phyloP scores from a whole-genome alignment of 2,888 invertebrate genomes.

The Philereme transversata region DNA sequence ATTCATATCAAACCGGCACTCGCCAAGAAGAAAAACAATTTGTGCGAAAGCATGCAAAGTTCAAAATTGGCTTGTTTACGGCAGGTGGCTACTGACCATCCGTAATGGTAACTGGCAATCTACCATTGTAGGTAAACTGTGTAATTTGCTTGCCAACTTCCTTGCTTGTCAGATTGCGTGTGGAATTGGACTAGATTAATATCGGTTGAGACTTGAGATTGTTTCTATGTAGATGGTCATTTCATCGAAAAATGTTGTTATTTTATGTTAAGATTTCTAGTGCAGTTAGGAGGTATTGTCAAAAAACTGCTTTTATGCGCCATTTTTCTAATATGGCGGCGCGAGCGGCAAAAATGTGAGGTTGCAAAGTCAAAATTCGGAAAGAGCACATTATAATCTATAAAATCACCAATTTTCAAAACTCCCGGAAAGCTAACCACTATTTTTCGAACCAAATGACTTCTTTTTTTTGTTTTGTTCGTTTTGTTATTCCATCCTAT shows the following conservation, averaged over 20 bases:
- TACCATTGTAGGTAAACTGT: conserved; percentile 66
- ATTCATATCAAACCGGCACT: conserved; percentile 34
- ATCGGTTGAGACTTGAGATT: conserved; percentile 5
- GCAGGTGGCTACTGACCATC: conserved; percentile 65
- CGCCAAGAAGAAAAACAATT: conserved; percentile 66
- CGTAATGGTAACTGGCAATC: conserved; percentile 42
- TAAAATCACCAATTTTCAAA: too few relatives aligned
- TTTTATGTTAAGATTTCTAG: too few relatives aligned
- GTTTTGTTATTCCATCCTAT: too few relatives aligned
- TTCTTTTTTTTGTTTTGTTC: too few relatives aligned
- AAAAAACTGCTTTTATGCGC: too few relatives aligned
- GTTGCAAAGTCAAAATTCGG: too few relatives aligned
- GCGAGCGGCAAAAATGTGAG: too few relatives aligned
- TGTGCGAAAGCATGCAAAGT: conserved; percentile 60
- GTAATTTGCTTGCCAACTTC: conserved; percentile 64
- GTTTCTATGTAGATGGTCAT: not conserved
- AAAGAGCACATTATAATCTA: too few relatives aligned
- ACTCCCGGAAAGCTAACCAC: too few relatives aligned
- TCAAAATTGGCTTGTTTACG: conserved; percentile 66
- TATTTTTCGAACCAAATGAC: too few relatives aligned
- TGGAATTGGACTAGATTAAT: conserved; percentile 13
- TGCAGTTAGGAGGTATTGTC: too few relatives aligned
- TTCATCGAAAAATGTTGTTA: not conserved
- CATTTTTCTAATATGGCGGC: too few relatives aligned
- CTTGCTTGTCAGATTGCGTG: conserved; percentile 51